Conservation (phyloP, 2,888 invertebrate genomes). For the Kuschelorhynchus macadamiae region DNA sequence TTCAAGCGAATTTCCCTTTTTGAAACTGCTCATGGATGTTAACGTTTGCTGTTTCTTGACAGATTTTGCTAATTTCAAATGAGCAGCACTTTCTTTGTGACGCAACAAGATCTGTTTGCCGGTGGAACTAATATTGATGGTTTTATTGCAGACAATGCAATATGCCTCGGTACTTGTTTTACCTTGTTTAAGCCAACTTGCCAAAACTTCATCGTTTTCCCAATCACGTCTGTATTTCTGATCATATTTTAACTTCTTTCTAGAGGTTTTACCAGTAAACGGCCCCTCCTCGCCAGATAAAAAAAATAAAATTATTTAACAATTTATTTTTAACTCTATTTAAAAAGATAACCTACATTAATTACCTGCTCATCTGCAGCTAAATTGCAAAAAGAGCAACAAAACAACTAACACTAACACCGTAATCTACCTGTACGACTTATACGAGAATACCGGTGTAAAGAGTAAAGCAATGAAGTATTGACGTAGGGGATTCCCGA, state of each 20-base stretch:
- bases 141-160: slow-evolving; percentile 5
- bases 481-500: too few relatives aligned
- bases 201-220: background rate
- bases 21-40: background rate
- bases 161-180: background rate
- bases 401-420: too few relatives aligned
- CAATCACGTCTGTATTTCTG: slow-evolving; percentile 3
- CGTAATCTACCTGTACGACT: too few relatives aligned
- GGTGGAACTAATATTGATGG: background rate
- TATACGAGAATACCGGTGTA: too few relatives aligned
- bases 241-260: background rate
- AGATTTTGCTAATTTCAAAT: slow-evolving; percentile 1
- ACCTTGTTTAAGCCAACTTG: background rate
- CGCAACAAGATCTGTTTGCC: background rate
- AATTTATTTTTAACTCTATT: too few relatives aligned
- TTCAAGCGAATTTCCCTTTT: background rate
- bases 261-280: background rate
- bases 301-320: too few relatives aligned
- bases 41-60: background rate
- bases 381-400: too few relatives aligned
- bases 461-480: too few relatives aligned
- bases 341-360: too few relatives aligned
- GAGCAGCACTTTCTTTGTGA: background rate
- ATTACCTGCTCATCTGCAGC: too few relatives aligned
- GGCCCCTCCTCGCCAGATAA: too few relatives aligned